Base-by-base conservation (phyloP, 2,888 invertebrate species). In the Polietes domitor region DNA sequence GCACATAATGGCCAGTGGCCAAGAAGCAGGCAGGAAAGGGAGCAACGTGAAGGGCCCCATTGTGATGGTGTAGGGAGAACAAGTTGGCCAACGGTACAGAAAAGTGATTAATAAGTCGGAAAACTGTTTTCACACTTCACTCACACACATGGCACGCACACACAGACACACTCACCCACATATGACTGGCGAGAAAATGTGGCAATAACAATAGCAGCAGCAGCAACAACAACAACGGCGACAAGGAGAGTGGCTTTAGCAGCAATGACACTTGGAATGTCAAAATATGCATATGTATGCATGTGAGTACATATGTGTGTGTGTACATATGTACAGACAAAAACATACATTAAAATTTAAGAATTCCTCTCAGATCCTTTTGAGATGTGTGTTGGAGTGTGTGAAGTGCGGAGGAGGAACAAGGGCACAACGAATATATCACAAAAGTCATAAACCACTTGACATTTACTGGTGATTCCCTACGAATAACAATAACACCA, bases 291-390 rank as follows among this genome's bases (percentile, higher is more conserved):
- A 47, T 47, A 47, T 47, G n/a, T 21, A 21, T 1, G 53, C 21
- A n/a, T 17, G 2, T 50, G 5, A 2, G 17, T 50, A 6, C 17
- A 50, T 50, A 9, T 1, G 5, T 24, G n/a, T 24, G 10, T 2
- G 7, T 61, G 61, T 32, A 32, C 65, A n/a, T n/a, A 17, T 37
- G 24, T 24, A 37, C 80, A 72, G 71, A 58, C 47, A 21, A 53
- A 32, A 72, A 68, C 80, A 73, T 43, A 58, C 41, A 47, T 21
- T 21, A 55, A 61, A 47, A n/a, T 77, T 32, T 37, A 17, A 10
- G 24, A n/a, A n/a, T 37, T 70, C 43, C 24, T 5, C 21, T 58
- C 19, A 32, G n/a, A 55, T 32, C 32, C 6, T 17, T 5, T 17
- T 10, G 17, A 26, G 37, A 17, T 21, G 19, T 32, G 32, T 32